Evolutionary conservation across 1,140 invertebrate species (phyloP).

Genomic region (Pristionchus pacificus): DNA sequence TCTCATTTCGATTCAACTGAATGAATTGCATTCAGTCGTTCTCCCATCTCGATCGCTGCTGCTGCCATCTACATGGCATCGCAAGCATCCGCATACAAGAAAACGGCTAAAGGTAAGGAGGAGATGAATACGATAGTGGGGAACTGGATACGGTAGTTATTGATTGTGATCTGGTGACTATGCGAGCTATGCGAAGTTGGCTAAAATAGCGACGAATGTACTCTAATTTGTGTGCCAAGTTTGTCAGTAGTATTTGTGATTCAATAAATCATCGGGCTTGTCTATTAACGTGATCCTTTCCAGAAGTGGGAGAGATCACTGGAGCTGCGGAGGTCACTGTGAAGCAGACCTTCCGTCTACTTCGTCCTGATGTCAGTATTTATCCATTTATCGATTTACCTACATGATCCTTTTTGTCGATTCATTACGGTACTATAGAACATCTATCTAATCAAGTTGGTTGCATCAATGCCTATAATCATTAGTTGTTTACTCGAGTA

Average conservation of each 20-base stretch:
- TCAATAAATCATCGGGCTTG: not conserved
- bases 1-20: not conserved
- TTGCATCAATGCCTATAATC: not conserved
- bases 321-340: constrained; percentile 98
- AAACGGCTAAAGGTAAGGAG: constrained; percentile 51
- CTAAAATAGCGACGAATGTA: no score
- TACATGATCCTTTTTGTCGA: not conserved
- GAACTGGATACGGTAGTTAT: no score
- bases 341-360: constrained; percentile 91
- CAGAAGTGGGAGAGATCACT: constrained; percentile 95
- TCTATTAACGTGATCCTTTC: constrained; percentile 24
- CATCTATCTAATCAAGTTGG: not conserved
- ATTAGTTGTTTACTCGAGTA: not conserved
- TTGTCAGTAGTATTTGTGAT: not conserved
- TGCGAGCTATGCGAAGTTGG: no score
- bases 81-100: constrained; percentile 88
- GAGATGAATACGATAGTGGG: not conserved
- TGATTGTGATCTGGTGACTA: no score
- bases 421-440: not conserved
- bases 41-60: constrained; percentile 95
- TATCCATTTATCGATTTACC: not conserved
- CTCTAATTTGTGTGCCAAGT: no score
- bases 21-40: constrained; percentile 66
- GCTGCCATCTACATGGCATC: constrained; percentile 99
- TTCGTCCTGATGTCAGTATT: constrained; percentile 76